Evolutionary conservation across 2,113 vertebrate genomes (phyloP), one percentile per base, ranked within the genome.

Genomic region (Clarias gariepinus): DNA sequence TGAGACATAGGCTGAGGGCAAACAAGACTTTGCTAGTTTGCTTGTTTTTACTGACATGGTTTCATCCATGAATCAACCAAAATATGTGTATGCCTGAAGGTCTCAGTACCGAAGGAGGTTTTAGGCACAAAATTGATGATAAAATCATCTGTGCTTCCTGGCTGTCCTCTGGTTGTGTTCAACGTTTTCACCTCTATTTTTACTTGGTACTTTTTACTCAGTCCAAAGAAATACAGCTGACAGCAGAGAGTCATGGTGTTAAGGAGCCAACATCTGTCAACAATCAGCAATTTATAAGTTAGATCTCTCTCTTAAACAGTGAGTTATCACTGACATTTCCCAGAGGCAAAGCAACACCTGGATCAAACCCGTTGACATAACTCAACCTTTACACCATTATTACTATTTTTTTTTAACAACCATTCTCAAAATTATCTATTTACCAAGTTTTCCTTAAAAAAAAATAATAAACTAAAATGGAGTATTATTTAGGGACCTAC

Each of bases 291-390:
- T 83, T 68, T 57, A 80, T 19, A 47, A 82, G 12, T 83, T 64
- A 0, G 33, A 80, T 23, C 12, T 28, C 57, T 30, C 28, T 60
- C n/a, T 81, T 61, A 41, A 30, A 36, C 58, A 25, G 13, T 86
- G 76, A 57, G 76, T 80, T 78, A 80, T 80, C 77, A 61, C 81
- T 61, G 47, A 81, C 16, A 36, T 28, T 57, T 69, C 86, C 81
- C 84, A 79, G 12, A 52, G 74, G 86, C 55, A 81, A 83, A 85
- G 36, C 80, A 89, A 86, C 81, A 89, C 81, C 81, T 89, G 41
- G 74, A 84, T 58, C 41, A 19, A 80, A 73, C 64, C 86, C 52
- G 80, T 57, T 19, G 55, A 33, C 84, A 87, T 86, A 78, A 86
- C 63, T 87, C 88, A 82, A 36, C 76, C 74, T 66, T 83, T 81